Conservation (phyloP, 2,888 invertebrate species). For the Diloba caeruleocephala region DNA sequence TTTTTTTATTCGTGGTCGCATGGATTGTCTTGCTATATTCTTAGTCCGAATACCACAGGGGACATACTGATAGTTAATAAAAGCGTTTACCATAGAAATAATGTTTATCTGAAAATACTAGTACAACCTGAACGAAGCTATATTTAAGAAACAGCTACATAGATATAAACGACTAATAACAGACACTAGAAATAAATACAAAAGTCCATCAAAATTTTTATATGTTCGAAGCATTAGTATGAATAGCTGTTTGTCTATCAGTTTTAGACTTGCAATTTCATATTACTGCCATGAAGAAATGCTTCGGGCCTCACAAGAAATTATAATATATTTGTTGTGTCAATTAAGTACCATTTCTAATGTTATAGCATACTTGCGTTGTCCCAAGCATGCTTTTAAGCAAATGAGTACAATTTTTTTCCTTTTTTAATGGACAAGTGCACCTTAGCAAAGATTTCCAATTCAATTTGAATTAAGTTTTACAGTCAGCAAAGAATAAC, state of each 20-base stretch:
- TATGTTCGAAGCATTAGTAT: neutral
- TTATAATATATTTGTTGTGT: neutral
- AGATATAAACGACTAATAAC: conserved; percentile 7
- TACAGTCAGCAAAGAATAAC: neutral
- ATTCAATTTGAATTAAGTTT: conserved; percentile 5
- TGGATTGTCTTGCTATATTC: no score
- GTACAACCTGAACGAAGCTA: neutral
- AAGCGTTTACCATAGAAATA: neutral
- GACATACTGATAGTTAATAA: no score
- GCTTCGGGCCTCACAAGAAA: neutral
- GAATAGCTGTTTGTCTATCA: neutral
- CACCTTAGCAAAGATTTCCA: neutral
- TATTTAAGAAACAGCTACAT: neutral
- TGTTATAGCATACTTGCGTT: neutral
- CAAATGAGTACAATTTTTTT: no score
- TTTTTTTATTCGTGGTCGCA: no score
- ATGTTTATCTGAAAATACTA: neutral
- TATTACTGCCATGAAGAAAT: neutral
- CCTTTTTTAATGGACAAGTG: no score
- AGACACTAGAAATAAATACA: conserved; percentile 3
- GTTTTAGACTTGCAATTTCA: no score
- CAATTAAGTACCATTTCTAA: neutral
- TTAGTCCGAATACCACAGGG: no score
- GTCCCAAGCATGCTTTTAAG: neutral
- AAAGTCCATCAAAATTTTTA: neutral